These are phyloP conservation scores for Phragmatobia fuliginosa DNA, from an alignment of 2,888 invertebrate genomes.

Conservation along the genomic window DNA sequence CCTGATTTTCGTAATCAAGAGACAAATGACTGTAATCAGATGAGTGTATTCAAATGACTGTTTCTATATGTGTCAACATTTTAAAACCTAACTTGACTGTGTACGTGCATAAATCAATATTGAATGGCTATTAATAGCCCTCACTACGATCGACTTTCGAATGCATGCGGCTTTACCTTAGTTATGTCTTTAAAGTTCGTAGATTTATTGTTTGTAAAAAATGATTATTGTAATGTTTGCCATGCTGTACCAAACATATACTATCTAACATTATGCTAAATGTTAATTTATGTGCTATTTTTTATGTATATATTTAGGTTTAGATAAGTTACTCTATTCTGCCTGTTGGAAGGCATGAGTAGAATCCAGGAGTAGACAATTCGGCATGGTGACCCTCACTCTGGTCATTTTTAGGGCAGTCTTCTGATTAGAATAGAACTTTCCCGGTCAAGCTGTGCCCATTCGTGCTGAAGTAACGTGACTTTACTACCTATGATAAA, in stretches of 20 bases:
- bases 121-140: constrained; percentile 22
- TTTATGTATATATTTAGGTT: not conserved
- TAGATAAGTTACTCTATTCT: no score
- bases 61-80: not conserved
- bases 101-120: constrained; percentile 14
- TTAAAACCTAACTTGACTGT: not conserved
- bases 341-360: no score
- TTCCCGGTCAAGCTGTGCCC: no score
- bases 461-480: no score
- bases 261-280: not conserved
- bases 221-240: not conserved
- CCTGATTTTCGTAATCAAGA: not conserved
- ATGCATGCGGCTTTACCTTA: constrained; percentile 25
- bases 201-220: not conserved
- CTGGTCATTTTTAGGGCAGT: no score
- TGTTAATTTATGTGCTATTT: not conserved
- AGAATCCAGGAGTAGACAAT: no score
- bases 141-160: constrained; percentile 33
- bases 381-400: no score
- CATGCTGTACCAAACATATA: not conserved
- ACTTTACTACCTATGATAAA: no score
- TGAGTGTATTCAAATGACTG: not conserved
- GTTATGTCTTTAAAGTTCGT: not conserved
- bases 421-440: no score
- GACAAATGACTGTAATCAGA: no score